Evolutionary conservation across 2,113 vertebrate genomes (phyloP).

Genomic region (Cervus canadensis): DNA sequence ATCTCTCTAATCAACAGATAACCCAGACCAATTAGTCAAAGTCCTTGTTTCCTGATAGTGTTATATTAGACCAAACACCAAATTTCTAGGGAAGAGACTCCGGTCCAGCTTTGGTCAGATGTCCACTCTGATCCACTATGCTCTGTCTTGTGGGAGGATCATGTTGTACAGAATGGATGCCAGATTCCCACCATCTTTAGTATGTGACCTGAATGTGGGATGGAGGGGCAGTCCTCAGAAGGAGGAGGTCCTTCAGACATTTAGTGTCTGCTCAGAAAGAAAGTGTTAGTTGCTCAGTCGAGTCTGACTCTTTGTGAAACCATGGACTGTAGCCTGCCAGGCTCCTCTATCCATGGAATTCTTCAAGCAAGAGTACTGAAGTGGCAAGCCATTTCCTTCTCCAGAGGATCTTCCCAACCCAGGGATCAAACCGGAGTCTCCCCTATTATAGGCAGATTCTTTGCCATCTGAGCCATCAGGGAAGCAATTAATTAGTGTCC

Average conservation of each 20-base stretch:
- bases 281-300: not conserved
- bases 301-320: not conserved
- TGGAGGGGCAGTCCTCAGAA: not conserved
- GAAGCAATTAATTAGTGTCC: not conserved
- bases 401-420: not conserved
- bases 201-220: not conserved
- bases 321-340: not conserved
- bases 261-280: not conserved
- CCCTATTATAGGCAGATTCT: not conserved
- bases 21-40: not conserved
- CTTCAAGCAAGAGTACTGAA: not conserved
- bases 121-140: not conserved
- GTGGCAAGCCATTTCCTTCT: not conserved
- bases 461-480: not conserved
- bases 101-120: not conserved
- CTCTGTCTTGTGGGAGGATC: not conserved
- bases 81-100: not conserved
- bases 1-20: not conserved
- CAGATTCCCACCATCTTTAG: not conserved
- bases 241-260: not conserved
- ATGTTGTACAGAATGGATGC: not conserved
- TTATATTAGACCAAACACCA: not conserved
- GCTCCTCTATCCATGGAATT: not conserved
- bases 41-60: not conserved
- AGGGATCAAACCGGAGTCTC: not conserved